Base-by-base conservation (phyloP, 2,888 invertebrate species). In the Agrochola circellaris region DNA sequence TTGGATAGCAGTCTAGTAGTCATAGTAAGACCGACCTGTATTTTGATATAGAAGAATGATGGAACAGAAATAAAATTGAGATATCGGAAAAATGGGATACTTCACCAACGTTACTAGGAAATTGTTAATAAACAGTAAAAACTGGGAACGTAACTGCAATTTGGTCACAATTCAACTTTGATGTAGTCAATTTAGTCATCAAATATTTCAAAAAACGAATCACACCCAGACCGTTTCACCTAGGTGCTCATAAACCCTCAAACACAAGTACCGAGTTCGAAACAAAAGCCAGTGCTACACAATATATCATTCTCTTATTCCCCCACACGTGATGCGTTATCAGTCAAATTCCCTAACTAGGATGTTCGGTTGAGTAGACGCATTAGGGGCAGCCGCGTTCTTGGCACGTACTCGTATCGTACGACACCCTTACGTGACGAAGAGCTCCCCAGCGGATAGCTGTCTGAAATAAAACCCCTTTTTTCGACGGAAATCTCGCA, bases 371-470 rank as follows among this genome's bases (percentile, higher is more conserved):
- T 84, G 85, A 90, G 88, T 88, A 88, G 88, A 87, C 87, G 85
- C 90, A 91, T 90, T 90, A 90, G 77, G 79, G 81, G 67, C 73
- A 81, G 84, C 77, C 70, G 77, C 80, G 87, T 84, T 81, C 87
- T 83, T 77, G 80, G 83, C 88, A 89, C 90, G 90, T 88, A 78
- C 85, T 75, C 87, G 85, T 82, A 75, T 86, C 77, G 74, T 73
- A 75, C 88, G 89, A 89, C 91, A 90, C 88, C 88, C 89, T 87
- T 90, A 92, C 92, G 92, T 92, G 92, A 91, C 91, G 85, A 88
- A 92, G 90, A 88, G 90, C 87, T 87, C 92, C 89, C 91, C 60
- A 73, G 91, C 74, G 91, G 85, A 85, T 89, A 87, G 85, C 89
- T 88, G 89, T 88, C 88, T 89, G 79, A 89, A 91, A 90, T 90